Evolutionary conservation across 2,888 invertebrate genomes (phyloP).

Genomic region (Diarsia dahlii): DNA sequence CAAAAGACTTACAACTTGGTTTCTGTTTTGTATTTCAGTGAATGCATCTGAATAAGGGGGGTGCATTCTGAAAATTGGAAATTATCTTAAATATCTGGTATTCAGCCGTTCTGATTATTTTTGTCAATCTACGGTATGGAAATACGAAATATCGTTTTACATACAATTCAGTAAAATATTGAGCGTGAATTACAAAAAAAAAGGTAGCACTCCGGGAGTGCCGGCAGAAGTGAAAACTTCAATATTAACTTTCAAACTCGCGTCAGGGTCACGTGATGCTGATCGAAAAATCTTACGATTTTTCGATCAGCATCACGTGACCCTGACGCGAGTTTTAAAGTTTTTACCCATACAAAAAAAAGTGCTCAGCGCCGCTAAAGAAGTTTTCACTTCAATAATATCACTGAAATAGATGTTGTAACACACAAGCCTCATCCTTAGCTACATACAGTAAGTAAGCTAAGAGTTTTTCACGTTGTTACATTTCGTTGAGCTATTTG

Average conservation of each 20-base stretch:
- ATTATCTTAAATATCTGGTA: not conserved
- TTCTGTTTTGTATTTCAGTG: not conserved
- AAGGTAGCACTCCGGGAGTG: too few species aligned
- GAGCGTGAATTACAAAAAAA: not conserved
- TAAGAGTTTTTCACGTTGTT: not conserved
- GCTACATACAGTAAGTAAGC: too few species aligned
- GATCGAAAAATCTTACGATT: too few species aligned
- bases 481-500: not conserved
- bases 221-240: too few species aligned
- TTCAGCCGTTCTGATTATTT: not conserved
- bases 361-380: too few species aligned
- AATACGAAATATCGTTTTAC: not conserved
- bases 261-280: too few species aligned
- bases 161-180: not conserved
- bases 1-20: not conserved
- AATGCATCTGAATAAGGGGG: not conserved
- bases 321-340: too few species aligned
- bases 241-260: too few species aligned
- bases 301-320: too few species aligned
- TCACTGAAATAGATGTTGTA: not conserved
- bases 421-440: not conserved
- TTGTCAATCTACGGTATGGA: not conserved
- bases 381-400: too few species aligned
- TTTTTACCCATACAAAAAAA: too few species aligned
- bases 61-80: not conserved